Evolutionary conservation across 2,113 vertebrate genomes (phyloP), one percentile per base, ranked within the genome.

Genomic region (Mastomys natalensis): DNA sequence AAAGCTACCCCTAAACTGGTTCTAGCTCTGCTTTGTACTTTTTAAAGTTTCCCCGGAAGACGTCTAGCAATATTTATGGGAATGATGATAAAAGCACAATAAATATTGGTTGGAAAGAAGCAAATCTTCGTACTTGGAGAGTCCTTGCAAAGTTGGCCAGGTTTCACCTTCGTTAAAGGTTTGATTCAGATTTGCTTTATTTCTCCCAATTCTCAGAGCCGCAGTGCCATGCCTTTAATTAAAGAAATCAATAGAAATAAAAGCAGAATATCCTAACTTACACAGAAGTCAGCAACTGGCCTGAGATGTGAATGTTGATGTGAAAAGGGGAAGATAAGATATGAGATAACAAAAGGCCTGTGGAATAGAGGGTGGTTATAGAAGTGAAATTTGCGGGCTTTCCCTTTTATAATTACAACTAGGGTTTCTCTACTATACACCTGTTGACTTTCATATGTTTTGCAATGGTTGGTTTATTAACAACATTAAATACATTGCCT

Each of bases 101-200:
- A 93, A 88, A 91, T 78, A 84, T 24, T 64, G 53, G 60, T 84
- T 87, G 58, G 70, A 84, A 94, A 93, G 58, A 82, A 48, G 16
- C 43, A 93, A 82, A 87, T 81, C 12, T 21, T 19, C 73, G 60
- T 21, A 66, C 10, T 68, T 80, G 26, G 29, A 89, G 66, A 95
- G 15, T 53, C 37, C 93, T 80, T 93, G 31, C 2, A 60, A 89
- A 78, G 12, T 95, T 48, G 87, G 53, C 66, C 81, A 89, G 60
- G 82, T 15, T 82, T 55, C 37, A n/a, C 85, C 29, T 81, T 91
- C n/a, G 37, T 95, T 92, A 92, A 58, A 97, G 45, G 5, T 76
- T 90, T 45, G 70, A 43, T 68, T 81, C 53, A 37, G 31, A 68
- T 24, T 1, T 87, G 26, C 88, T 87, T 95, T 70, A 51, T 95